Base-by-base conservation (phyloP, 1,140 invertebrate species). In the Drosophila azteca region DNA sequence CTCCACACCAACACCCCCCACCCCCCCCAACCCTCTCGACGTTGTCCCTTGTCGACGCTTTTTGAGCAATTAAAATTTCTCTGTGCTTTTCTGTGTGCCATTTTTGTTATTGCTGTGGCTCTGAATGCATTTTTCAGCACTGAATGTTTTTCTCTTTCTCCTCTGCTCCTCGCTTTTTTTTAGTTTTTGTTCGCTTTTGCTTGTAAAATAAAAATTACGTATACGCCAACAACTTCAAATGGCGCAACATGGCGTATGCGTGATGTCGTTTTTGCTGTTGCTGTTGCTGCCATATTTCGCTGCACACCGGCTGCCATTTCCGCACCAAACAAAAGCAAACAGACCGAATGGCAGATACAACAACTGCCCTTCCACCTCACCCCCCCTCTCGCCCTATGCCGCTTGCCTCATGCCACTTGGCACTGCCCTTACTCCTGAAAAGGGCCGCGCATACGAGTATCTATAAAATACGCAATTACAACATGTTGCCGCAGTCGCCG, bases 381-480 rank as follows among this genome's bases (percentile, higher is more conserved):
- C 51, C 43, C 45, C 15, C 44, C 35, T 39, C 15, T 39, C 24
- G 8, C 15, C 54, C 1, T 39, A n/a, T 22, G 17, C 22, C 54
- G 20, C 31, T 31, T 9, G 31, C 35, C 35, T 2, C 35, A 13
- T 17, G 26, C 59, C n/a, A 3, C 17, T 17, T 13, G 6, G 11
- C 9, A 22, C 17, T 22, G 17, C 9, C 13, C 29, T 43, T 24
- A 29, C 46, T 26, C 52, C 46, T 59, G 64, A 17, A 44, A 69
- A 69, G 65, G 64, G 45, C 44, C 64, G 51, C 62, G 63, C 68
- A 66, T 84, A 39, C 35, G 35, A 39, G 35, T 39, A 85, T 87
- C 82, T 85, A 87, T 85, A 77, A 87, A 82, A 87, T 87, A 87
- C 83, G 83, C 83, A 87, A 87, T 87, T 87, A 87, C 79, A 85